These are phyloP conservation scores for Girardinus metallicus DNA, from an alignment of 2,797 vertebrate species.

Conservation along the genomic window DNA sequence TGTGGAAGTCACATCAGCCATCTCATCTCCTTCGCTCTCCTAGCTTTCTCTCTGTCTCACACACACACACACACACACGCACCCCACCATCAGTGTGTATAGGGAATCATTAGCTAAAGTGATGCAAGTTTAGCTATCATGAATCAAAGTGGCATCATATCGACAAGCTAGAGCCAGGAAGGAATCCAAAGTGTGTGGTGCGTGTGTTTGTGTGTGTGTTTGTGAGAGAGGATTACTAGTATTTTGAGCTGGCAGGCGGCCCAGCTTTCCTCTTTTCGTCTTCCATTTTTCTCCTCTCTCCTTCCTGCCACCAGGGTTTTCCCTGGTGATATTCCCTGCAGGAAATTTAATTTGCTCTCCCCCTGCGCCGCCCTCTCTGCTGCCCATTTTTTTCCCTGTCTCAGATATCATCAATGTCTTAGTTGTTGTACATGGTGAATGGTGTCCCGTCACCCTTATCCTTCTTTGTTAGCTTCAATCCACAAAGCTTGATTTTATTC, in stretches of 20 bases:
- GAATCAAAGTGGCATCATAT: conserved; percentile 83
- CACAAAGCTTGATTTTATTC: conserved; percentile 11
- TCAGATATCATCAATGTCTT: conserved; percentile 33
- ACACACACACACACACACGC: conserved; percentile 9
- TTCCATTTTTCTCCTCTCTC: conserved; percentile 63
- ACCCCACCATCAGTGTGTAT: conserved; percentile 59
- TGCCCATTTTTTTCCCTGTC: conserved; percentile 6
- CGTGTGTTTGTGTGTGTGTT: conserved; percentile 32
- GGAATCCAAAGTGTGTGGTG: conserved; percentile 65
- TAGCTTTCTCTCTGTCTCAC: conserved; percentile 6
- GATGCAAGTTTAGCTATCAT: conserved; percentile 80
- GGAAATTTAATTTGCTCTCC: conserved; percentile 63
- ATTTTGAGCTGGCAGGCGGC: conserved; percentile 72
- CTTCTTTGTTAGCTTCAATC: conserved; percentile 35
- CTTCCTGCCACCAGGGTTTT: conserved; percentile 50
- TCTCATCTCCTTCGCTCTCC: conserved; percentile 56
- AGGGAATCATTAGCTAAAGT: conserved; percentile 84
- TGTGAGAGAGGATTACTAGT: conserved; percentile 65
- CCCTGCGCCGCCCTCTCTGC: conserved; percentile 13
- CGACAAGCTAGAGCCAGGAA: conserved; percentile 76
- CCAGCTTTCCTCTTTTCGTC: conserved; percentile 45
- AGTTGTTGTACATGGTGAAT: conserved; percentile 28
- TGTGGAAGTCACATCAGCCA: conserved; percentile 74
- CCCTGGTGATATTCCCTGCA: conserved; percentile 49
- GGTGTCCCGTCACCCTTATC: conserved; percentile 28